Conservation (phyloP, 2,113 vertebrate species). For the Catagonus wagneri region DNA sequence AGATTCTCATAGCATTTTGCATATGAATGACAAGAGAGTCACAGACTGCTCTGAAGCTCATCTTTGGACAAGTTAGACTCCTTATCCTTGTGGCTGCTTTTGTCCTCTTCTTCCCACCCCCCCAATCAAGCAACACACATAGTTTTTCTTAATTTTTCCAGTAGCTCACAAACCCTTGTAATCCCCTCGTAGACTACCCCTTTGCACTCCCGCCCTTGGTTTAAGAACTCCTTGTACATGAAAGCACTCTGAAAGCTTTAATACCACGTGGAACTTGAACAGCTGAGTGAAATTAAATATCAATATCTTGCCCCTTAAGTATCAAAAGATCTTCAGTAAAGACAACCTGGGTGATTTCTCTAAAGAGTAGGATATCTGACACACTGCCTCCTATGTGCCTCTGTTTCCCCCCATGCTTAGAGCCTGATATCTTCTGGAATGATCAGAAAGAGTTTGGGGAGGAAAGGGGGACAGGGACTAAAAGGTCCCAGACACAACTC, state of each 20-base stretch:
- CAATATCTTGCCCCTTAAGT: not conserved
- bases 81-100: not conserved
- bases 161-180: not conserved
- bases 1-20: not conserved
- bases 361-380: not conserved
- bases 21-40: not conserved
- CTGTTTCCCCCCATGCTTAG: not conserved
- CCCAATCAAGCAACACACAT: not conserved
- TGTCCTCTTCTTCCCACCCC: not conserved
- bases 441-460: not conserved
- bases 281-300: conserved; percentile 6
- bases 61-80: not conserved
- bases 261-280: not conserved
- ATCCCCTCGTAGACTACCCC: not conserved
- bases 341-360: conserved; percentile 31
- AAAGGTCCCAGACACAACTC: not conserved
- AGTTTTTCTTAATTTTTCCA: conserved; percentile 44
- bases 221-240: conserved; percentile 44
- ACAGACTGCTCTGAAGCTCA: not conserved
- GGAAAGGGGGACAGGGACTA: not conserved
- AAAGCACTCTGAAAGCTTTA: conserved; percentile 1
- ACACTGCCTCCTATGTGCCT: not conserved
- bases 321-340: not conserved
- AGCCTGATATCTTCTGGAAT: not conserved
- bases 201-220: not conserved